Evolutionary conservation across 2,113 vertebrate genomes (phyloP), one percentile per base, ranked within the genome.

Genomic region (Acrocephalus arundinaceus): DNA sequence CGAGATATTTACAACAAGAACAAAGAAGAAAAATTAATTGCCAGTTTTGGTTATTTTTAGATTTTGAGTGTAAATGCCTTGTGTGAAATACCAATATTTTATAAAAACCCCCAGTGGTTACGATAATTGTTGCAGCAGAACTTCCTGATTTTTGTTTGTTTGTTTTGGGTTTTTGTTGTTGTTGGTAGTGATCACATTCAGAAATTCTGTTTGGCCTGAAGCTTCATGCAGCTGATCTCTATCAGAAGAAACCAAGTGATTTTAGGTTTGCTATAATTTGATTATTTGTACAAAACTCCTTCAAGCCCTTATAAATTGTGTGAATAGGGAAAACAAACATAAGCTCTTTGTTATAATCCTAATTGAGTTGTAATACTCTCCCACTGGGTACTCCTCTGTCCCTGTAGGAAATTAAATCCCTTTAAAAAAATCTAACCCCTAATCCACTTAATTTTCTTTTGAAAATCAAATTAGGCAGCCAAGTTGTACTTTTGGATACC

Each of bases 361-460:
- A 94, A 94, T 83, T 91, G 87, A 95, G 81, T 39, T 91, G 89
- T 94, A 94, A 75, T 92, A 45, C 76, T 83, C 83, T 94, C 93
- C 89, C 86, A 87, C 39, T 57, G 84, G 68, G 76, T 72, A 49
- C 70, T 85, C 54, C 45, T 91, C 48, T 67, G 76, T 82, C 72
- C 61, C 93, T 46, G 63, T 37, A 89, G 80, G 73, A 87, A 84
- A 87, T 59, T 85, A 94, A 96, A 95, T 85, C 89, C 94, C 65
- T 59, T 58, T 75, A 93, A 93, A 93, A 93, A 91, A 80, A 90
- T 84, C 63, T 78, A 89, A 61, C 80, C 61, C 59, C 24, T 95
- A 95, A 97, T 95, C 93, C 86, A 91, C 51, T 95, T 97, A 93
- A 90, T 55, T 97, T 95, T 77, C 88, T 84, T 93, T 90, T 65